These are phyloP conservation scores for Melieria picta DNA, from an alignment of 2,888 invertebrate genomes.

Conservation along the genomic window DNA sequence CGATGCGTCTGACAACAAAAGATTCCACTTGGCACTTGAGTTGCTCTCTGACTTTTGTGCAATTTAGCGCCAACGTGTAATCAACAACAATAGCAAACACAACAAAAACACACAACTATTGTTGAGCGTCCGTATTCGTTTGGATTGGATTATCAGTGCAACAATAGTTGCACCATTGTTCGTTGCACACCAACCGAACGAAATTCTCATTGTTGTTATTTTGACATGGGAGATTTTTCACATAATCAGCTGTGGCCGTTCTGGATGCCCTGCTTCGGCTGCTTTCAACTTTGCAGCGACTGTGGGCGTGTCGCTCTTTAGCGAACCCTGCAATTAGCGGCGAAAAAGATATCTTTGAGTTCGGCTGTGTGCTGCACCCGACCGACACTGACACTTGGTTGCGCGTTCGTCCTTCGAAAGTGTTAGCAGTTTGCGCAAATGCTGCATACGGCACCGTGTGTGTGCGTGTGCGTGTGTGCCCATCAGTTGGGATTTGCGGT, in stretches of 20 bases:
- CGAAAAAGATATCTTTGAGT: conserved; percentile 18
- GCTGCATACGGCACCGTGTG: conserved; percentile 44
- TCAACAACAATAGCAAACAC: no score
- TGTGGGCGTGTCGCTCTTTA: conserved; percentile 29
- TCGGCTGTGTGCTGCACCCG: conserved; percentile 12
- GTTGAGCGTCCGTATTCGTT: no score
- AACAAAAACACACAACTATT: no score
- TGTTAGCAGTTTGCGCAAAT: conserved; percentile 13
- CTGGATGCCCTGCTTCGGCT: conserved; percentile 20
- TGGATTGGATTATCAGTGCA: no score
- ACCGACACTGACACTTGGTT: conserved; percentile 18
- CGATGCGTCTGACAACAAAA: no score
- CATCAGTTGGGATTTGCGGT: conserved; percentile 51
- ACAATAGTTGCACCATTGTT: no score
- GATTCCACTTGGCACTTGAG: no score
- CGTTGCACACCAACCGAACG: background rate
- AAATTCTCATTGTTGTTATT: conserved; percentile 57
- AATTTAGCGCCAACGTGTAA: no score
- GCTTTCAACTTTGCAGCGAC: conserved; percentile 18
- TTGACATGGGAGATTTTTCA: conserved; percentile 58
- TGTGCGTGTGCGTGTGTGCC: background rate
- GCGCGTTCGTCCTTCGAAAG: background rate
- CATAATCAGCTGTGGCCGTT: conserved; percentile 33
- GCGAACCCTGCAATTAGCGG: conserved; percentile 23
- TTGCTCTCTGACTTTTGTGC: no score